Base-by-base conservation (phyloP, 2,113 vertebrate species). In the Phasianus colchicus region DNA sequence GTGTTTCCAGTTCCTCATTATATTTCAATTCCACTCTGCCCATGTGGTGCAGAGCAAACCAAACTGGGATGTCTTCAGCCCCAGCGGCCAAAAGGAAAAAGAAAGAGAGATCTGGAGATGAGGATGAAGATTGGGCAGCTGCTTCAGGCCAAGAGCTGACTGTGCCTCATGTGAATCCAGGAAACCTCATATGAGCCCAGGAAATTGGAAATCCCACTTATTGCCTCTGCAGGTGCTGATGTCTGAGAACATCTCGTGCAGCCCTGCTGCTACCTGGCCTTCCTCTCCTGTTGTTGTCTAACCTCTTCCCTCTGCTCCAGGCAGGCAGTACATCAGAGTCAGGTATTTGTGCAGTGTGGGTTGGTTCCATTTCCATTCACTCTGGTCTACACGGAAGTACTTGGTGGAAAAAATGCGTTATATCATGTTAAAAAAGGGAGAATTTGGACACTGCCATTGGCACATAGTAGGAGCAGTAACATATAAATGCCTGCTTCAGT, bases 391-490 rank as follows among this genome's bases (percentile, higher is more conserved):
- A 38, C 18, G 20, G 38, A n/a, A 69, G 47, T 12, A 11, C 54
- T 40, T 42, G 43, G 40, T 34, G 22, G 24, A 36, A 61, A 57
- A 57, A 42, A 9, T 1, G 15, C 42, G 10, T 17, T 12, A 2
- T 1, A 21, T 12, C 2, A 4, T 48, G 48, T 7, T 57, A 2
- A 29, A 69, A 45, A 65, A 66, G 40, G 77, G 38, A 19, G 40
- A 58, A 43, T 13, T 3, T n/a, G 48, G 61, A 1, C 0, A 0
- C 34, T 30, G 55, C 3, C 0, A 1, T 54, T 29, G 2, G 3
- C 14, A 24, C 0, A 0, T 2, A 6, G 6, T 2, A 25, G 72
- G 21, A 38, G 30, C 8, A 3, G 3, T 0, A 36, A 13, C n/a
- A 27, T 8, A 2, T 3, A 1, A 48, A 48, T 20, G 22, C 34